These are phyloP conservation scores for Etheostoma perlongum DNA, from an alignment of 2,797 vertebrate genomes.

Conservation along the genomic window DNA sequence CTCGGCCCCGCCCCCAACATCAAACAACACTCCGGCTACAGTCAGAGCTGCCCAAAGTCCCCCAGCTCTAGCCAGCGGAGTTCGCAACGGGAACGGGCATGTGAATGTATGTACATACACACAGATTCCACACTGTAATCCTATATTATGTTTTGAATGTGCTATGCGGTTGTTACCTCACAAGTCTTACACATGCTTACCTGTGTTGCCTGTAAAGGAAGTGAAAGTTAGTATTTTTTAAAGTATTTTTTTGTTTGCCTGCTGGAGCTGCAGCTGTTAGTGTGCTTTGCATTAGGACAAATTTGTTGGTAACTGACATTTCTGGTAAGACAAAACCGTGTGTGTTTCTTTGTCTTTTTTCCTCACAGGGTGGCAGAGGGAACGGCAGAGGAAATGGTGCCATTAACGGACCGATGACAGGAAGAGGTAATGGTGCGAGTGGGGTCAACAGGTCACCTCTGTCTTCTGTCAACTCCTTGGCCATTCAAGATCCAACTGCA, in stretches of 20 bases:
- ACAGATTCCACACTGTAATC: background rate
- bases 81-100: slow-evolving; percentile 57
- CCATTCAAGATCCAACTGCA: slow-evolving; percentile 71
- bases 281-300: background rate
- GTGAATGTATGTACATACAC: slow-evolving; percentile 63
- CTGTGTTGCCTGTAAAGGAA: background rate
- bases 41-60: slow-evolving; percentile 73
- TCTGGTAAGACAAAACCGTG: background rate
- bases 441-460: slow-evolving; percentile 66
- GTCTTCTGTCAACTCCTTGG: slow-evolving; percentile 71
- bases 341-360: background rate
- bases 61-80: slow-evolving; percentile 53
- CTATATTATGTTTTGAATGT: background rate
- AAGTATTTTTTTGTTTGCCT: slow-evolving; percentile 6
- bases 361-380: slow-evolving; percentile 69
- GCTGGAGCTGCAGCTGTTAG: background rate
- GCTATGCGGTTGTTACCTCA: background rate
- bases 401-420: slow-evolving; percentile 57
- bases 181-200: background rate
- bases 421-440: slow-evolving; percentile 58
- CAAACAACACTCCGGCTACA: slow-evolving; percentile 62
- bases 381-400: slow-evolving; percentile 69
- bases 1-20: slow-evolving; percentile 56
- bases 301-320: background rate
- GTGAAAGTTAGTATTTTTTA: background rate